Percentiles rank a stretch among this genome's conserved stretches.
phyloP scores from a whole-genome alignment of 2,113 vertebrate species.

The Entomyzon cyanotis region DNA sequence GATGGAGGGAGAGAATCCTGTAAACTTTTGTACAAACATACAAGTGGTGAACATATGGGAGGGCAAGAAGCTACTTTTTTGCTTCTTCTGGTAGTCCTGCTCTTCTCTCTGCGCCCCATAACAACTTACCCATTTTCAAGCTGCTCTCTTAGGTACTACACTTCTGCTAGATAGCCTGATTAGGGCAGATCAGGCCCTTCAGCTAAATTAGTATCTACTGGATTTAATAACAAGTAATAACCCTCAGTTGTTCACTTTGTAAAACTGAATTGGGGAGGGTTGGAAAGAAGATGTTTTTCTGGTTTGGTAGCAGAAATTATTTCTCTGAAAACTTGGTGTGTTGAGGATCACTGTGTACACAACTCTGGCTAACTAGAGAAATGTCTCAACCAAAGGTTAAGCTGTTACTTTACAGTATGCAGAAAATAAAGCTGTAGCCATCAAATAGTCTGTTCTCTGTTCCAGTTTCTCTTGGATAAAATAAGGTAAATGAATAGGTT shows the following conservation, averaged over 20 bases:
- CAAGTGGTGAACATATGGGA: neutral
- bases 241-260: neutral
- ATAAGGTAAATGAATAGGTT: neutral
- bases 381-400: neutral
- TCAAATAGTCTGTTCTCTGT: neutral
- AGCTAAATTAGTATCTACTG: neutral
- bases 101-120: neutral
- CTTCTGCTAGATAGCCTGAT: neutral
- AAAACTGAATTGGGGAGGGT: neutral
- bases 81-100: neutral
- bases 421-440: slow-evolving; percentile 38
- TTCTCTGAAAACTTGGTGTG: neutral
- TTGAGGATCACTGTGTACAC: neutral
- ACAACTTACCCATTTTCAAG: neutral
- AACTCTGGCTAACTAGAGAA: neutral
- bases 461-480: slow-evolving; percentile 8
- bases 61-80: neutral
- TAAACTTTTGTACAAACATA: neutral
- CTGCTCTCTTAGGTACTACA: neutral
- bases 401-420: neutral
- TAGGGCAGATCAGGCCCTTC: neutral
- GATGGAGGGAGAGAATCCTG: neutral
- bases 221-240: neutral
- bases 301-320: neutral
- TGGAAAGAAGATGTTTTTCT: neutral